Percentiles rank a stretch among this genome's conserved stretches.
Evolutionary conservation across 2,888 invertebrate species (phyloP).

Genomic region (Pachycephus smyrnensis): DNA sequence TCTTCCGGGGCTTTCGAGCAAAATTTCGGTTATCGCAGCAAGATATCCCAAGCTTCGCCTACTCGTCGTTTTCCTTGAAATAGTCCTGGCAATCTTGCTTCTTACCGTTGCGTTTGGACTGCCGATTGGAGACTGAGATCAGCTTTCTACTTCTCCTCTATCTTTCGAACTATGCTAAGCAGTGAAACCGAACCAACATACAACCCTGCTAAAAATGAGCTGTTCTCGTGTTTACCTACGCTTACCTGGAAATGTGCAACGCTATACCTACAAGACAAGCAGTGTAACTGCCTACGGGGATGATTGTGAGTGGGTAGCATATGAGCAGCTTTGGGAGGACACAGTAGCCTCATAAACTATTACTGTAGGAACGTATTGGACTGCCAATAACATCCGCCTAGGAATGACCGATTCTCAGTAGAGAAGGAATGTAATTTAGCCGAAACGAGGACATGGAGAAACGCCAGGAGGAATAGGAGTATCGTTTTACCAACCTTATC

Average conservation of each 20-base stretch:
- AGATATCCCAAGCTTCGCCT: slow-evolving; percentile 28
- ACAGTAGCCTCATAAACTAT: too few relatives aligned
- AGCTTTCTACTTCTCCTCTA: slow-evolving; percentile 15
- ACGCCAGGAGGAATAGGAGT: too few relatives aligned
- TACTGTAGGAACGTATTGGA: slow-evolving; percentile 17
- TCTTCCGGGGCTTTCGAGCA: neutral
- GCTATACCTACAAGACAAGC: too few relatives aligned
- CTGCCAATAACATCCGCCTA: slow-evolving; percentile 50
- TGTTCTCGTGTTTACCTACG: too few relatives aligned
- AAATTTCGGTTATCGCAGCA: slow-evolving; percentile 34
- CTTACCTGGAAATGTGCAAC: too few relatives aligned
- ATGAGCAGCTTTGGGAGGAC: too few relatives aligned
- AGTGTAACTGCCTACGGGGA: too few relatives aligned
- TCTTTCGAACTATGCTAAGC: too few relatives aligned
- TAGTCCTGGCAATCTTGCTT: slow-evolving; percentile 17
- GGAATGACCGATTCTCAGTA: slow-evolving; percentile 15
- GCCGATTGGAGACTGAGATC: neutral
- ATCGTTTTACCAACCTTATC: too few relatives aligned
- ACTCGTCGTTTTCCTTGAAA: slow-evolving; percentile 19
- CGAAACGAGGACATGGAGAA: neutral
- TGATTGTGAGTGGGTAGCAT: too few relatives aligned
- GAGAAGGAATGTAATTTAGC: slow-evolving; percentile 14
- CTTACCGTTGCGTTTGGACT: slow-evolving; percentile 17
- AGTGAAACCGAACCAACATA: slow-evolving; percentile 8
- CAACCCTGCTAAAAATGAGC: slow-evolving; percentile 13